phyloP scores from a whole-genome alignment of 35 echinoderm and acorn worm genomes.

The Stichopus chloronotus region DNA sequence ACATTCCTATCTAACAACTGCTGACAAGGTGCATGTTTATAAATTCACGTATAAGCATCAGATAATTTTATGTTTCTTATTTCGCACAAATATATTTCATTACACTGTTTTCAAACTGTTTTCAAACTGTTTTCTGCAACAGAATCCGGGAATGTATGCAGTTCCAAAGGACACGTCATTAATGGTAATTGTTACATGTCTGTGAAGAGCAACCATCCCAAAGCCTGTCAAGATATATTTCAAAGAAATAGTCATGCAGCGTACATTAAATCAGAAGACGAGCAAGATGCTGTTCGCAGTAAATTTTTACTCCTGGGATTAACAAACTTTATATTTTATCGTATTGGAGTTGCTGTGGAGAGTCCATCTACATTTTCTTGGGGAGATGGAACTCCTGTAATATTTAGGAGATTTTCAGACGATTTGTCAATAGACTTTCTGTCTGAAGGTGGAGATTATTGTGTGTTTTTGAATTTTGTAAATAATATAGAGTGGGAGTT shows the following conservation, averaged over 20 bases:
- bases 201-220: not conserved
- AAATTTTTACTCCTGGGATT: not conserved
- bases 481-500: constrained; percentile 15
- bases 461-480: not conserved
- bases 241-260: constrained; percentile 17
- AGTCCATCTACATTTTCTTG: not conserved
- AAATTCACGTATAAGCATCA: no score
- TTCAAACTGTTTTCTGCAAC: no score
- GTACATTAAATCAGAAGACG: not conserved
- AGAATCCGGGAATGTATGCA: constrained; percentile 1
- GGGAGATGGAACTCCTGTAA: constrained; percentile 25
- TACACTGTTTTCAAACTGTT: no score
- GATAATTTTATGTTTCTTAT: no score
- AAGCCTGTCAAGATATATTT: constrained; percentile 14
- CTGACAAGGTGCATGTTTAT: no score
- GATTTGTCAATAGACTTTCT: not conserved
- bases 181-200: not conserved
- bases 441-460: not conserved
- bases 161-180: not conserved
- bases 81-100: no score
- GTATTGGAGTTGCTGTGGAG: not conserved
- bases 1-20: no score
- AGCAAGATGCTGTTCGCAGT: not conserved
- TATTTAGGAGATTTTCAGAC: not conserved
- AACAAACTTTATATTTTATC: constrained; percentile 1